A percentile compares a stretch with the other conserved stretches of the same genome.
These are phyloP conservation scores for Phaonia tiefii DNA, from an alignment of 2,888 invertebrate species.

Conservation along the genomic window DNA sequence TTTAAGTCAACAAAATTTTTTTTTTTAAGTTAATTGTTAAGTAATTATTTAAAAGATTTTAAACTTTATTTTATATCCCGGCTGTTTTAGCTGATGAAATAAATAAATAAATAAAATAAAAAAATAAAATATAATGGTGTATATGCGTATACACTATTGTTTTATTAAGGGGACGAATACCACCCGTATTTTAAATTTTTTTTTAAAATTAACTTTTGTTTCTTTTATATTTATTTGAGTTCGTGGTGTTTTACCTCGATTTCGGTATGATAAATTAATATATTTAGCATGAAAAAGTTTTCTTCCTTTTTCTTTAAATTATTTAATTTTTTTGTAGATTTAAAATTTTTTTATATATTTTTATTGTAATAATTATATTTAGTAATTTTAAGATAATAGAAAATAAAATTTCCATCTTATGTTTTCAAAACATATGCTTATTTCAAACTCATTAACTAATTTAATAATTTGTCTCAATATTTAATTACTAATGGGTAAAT, in stretches of 20 bases:
- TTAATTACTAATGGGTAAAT: constrained; percentile 81
- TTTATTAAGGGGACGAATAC: too few relatives aligned
- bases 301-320: constrained; percentile 85
- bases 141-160: too few relatives aligned
- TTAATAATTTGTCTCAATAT: constrained; percentile 82
- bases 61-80: too few relatives aligned
- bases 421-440: constrained; percentile 87
- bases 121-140: too few relatives aligned
- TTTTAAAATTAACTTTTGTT: constrained; percentile 81
- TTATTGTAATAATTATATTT: constrained; percentile 79
- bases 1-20: too few relatives aligned
- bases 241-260: constrained; percentile 86
- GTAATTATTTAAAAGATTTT: too few relatives aligned
- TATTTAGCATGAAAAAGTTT: constrained; percentile 85
- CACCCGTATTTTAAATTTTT: constrained; percentile 79
- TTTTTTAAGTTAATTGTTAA: too few relatives aligned
- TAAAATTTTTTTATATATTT: constrained; percentile 79
- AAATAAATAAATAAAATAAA: too few relatives aligned
- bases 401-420: constrained; percentile 83
- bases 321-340: constrained; percentile 83
- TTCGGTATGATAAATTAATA: constrained; percentile 88
- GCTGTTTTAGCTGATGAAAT: too few relatives aligned
- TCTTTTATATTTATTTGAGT: constrained; percentile 83
- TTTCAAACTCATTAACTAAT: constrained; percentile 85
- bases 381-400: constrained; percentile 83